phyloP scores from a whole-genome alignment of 2,888 invertebrate species.

The Girardia tigrina region DNA sequence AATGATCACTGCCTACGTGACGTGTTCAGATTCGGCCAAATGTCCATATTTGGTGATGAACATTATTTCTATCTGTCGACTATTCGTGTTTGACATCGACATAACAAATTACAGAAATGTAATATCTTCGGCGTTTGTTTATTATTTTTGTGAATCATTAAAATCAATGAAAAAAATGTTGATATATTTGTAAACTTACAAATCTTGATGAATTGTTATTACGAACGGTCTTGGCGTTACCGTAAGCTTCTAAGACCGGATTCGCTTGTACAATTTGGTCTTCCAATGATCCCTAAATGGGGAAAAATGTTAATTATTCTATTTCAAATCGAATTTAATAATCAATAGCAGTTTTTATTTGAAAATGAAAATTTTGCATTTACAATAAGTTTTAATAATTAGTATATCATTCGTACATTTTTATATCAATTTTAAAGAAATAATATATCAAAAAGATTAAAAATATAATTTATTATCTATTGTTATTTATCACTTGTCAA shows the following conservation, averaged over 20 bases:
- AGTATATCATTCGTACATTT: too few species aligned
- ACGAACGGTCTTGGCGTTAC: slow-evolving; percentile 54
- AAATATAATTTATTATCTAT: too few species aligned
- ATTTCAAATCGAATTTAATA: not conserved
- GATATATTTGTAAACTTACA: slow-evolving; percentile 62
- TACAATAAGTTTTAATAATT: too few species aligned
- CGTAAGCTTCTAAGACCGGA: slow-evolving; percentile 50
- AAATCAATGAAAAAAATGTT: not conserved
- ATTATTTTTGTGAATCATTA: not conserved
- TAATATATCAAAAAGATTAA: too few species aligned
- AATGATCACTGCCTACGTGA: not conserved
- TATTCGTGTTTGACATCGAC: too few species aligned
- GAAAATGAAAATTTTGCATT: too few species aligned
- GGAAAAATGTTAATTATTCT: not conserved
- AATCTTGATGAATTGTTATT: slow-evolving; percentile 99
- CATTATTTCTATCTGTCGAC: not conserved
- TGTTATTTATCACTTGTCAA: too few species aligned
- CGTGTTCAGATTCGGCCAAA: not conserved
- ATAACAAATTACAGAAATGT: not conserved
- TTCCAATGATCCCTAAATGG: slow-evolving; percentile 80
- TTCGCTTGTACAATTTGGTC: slow-evolving; percentile 99
- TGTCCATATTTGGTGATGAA: slow-evolving; percentile 6
- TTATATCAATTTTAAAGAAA: too few species aligned
- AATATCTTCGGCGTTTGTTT: not conserved
- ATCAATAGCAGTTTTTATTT: not conserved